phyloP scores from a whole-genome alignment of 2,888 invertebrate genomes.

The Cheilosia soror region DNA sequence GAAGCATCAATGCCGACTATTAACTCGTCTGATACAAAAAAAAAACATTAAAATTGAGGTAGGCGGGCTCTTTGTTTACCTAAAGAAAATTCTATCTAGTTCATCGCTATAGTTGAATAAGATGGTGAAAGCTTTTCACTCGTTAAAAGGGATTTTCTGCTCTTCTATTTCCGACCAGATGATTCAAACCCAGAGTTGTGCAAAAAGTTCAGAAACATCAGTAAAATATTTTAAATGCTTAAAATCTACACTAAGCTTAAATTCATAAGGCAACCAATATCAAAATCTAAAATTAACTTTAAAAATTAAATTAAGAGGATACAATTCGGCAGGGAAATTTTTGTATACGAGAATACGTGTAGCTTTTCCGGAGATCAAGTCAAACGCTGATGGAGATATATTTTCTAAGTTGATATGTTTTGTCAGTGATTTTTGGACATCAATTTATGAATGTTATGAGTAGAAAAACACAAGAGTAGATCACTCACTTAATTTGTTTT shows the following conservation, averaged over 20 bases:
- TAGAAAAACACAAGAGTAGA: not conserved
- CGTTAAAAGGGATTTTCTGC: conserved; percentile 24
- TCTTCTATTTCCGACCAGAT: conserved; percentile 3
- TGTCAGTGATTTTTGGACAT: not conserved
- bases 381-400: not conserved
- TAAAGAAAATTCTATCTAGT: not conserved
- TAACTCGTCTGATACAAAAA: not conserved
- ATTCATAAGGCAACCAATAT: not conserved
- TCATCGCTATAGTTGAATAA: not conserved
- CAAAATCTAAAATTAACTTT: conserved; percentile 1
- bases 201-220: not conserved
- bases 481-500: conserved; percentile 8
- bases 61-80: conserved; percentile 26
- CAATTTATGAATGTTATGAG: conserved; percentile 1
- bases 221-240: not conserved
- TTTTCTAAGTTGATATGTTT: conserved; percentile 1
- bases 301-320: not conserved
- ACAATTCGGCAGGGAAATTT: not conserved
- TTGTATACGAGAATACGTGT: not conserved
- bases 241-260: not conserved
- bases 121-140: conserved; percentile 9
- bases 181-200: not conserved
- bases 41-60: conserved; percentile 32
- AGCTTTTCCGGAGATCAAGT: not conserved
- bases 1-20: conserved; percentile 23